Percentiles rank a stretch among this genome's conserved stretches.
phyloP scores from a whole-genome alignment of 2,888 invertebrate genomes.

The Myathropa florea region DNA sequence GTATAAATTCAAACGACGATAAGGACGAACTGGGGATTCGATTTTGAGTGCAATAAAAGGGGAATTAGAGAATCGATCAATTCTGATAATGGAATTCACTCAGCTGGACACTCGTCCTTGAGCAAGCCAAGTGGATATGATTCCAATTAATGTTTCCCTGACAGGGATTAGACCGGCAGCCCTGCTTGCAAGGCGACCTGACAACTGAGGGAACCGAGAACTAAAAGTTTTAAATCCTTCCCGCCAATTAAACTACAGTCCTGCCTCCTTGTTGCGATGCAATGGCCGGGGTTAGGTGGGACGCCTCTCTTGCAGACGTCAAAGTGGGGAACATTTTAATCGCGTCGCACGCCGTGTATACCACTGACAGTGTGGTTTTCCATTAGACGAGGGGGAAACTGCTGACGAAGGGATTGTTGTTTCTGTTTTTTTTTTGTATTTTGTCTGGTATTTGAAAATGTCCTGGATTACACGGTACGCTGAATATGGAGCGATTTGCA shows the following conservation, averaged over 20 bases:
- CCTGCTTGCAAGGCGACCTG: no score
- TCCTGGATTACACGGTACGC: background rate
- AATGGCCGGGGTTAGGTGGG: background rate
- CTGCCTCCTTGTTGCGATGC: background rate
- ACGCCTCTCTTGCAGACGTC: conserved; percentile 41
- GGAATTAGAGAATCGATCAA: conserved; percentile 65
- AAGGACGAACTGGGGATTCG: conserved; percentile 30
- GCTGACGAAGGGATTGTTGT: background rate
- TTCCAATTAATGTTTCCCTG: conserved; percentile 56
- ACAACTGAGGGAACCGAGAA: background rate
- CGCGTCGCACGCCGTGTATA: conserved; percentile 36
- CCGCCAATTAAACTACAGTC: conserved; percentile 29
- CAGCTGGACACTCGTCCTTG: conserved; percentile 40
- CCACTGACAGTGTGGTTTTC: conserved; percentile 14
- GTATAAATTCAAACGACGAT: conserved; percentile 47
- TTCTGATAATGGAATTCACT: conserved; percentile 46
- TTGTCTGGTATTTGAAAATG: background rate
- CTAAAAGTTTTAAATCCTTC: conserved; percentile 1
- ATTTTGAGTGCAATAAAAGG: conserved; percentile 57
- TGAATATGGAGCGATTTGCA: conserved; percentile 7
- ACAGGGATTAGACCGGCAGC: background rate
- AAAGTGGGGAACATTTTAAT: conserved; percentile 58
- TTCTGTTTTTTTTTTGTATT: background rate
- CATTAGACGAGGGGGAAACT: background rate
- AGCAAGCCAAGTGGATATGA: conserved; percentile 64